Percentiles rank a stretch among this genome's conserved stretches.
Conservation (phyloP, 1,140 invertebrate species). For the Drosophila orena region DNA sequence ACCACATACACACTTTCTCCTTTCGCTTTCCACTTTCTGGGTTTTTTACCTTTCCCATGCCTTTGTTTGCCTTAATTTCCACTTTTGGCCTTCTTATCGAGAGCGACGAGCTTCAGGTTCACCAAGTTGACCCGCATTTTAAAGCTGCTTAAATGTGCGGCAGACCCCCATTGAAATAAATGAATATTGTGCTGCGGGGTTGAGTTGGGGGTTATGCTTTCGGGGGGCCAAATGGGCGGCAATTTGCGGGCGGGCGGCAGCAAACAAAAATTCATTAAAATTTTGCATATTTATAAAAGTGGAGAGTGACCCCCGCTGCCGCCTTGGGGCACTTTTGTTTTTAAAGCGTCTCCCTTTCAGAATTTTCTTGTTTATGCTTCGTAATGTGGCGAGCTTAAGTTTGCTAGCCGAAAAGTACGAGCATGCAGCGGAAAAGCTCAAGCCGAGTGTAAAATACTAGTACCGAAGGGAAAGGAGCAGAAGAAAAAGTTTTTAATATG, state of each 20-base stretch:
- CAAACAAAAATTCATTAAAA: constrained; percentile 82
- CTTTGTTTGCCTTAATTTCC: constrained; percentile 61
- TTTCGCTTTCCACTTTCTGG: constrained; percentile 26
- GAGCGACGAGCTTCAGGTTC: constrained; percentile 37
- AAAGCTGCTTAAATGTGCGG: constrained; percentile 71
- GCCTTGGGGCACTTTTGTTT: constrained; percentile 67
- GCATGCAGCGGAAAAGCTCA: constrained; percentile 47
- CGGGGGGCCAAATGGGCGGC: constrained; percentile 10
- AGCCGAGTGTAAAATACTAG: constrained; percentile 74
- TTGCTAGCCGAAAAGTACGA: constrained; percentile 54
- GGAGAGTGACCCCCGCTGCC: constrained; percentile 66
- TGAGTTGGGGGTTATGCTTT: background rate
- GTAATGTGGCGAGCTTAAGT: constrained; percentile 80
- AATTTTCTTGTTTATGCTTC: constrained; percentile 70
- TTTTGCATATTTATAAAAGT: constrained; percentile 83
- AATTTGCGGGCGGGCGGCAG: constrained; percentile 28
- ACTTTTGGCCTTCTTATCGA: constrained; percentile 58
- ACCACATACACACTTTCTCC: background rate
- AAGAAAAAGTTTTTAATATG: constrained; percentile 78
- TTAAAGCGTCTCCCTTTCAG: constrained; percentile 56
- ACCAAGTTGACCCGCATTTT: constrained; percentile 68
- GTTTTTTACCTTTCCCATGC: constrained; percentile 28
- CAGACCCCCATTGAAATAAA: constrained; percentile 45
- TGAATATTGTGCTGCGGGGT: constrained; percentile 17
- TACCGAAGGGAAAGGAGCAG: constrained; percentile 16